These are phyloP conservation scores for Charaxes varanes DNA, from an alignment of 1,140 invertebrate genomes.

Conservation along the genomic window DNA sequence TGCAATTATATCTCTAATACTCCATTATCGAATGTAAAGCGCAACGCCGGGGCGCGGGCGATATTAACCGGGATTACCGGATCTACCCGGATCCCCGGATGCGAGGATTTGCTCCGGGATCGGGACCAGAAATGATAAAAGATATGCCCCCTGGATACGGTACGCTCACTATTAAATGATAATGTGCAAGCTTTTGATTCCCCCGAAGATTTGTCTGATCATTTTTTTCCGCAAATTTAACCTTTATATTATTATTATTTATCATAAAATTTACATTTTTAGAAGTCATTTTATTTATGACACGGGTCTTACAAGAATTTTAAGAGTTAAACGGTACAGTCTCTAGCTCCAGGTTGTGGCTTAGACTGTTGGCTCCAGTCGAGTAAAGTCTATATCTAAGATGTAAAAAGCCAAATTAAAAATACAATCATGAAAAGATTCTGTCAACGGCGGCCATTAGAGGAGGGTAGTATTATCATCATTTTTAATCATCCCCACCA, in stretches of 20 bases:
- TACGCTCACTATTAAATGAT: conserved; percentile 23
- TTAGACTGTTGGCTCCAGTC: too few relatives aligned
- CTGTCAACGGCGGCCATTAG: conserved; percentile 8
- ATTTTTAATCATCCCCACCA: conserved; percentile 24
- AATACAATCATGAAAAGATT: too few relatives aligned
- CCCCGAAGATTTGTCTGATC: conserved; percentile 17
- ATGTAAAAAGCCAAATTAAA: too few relatives aligned
- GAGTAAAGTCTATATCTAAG: too few relatives aligned
- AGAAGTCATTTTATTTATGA: too few relatives aligned
- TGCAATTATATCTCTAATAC: conserved; percentile 63
- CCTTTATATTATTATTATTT: too few relatives aligned
- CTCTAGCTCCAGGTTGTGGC: too few relatives aligned
- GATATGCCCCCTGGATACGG: conserved; percentile 50
- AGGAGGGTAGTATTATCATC: too few relatives aligned
- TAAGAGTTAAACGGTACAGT: too few relatives aligned
- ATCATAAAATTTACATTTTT: too few relatives aligned
- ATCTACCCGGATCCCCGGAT: conserved; percentile 56
- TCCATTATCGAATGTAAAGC: conserved; percentile 52
- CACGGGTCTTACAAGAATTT: too few relatives aligned
- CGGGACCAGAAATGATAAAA: conserved; percentile 62
- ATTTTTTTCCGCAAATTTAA: too few relatives aligned
- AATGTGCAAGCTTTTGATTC: conserved; percentile 27
- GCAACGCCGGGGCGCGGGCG: conserved; percentile 38
- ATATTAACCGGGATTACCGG: conserved; percentile 71
- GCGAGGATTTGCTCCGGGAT: conserved; percentile 65